phyloP scores from a whole-genome alignment of 2,113 vertebrate species.

The Crotophaga sulcirostris region DNA sequence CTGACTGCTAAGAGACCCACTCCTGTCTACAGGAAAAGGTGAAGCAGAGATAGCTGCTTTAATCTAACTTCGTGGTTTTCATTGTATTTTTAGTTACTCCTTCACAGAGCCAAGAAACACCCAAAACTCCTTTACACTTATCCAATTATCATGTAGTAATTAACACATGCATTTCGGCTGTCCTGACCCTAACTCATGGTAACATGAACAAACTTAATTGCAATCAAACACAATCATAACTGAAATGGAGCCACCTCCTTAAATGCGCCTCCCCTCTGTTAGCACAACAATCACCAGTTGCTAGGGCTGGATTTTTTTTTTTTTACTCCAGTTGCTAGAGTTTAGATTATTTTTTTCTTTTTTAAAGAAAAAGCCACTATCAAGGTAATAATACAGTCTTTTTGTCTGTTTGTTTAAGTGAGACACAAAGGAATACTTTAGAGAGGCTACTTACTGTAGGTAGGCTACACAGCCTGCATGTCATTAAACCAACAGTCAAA shows the following conservation, averaged over 20 bases:
- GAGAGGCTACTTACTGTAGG: neutral
- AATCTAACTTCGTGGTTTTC: neutral
- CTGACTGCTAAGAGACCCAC: fast-evolving
- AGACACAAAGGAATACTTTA: neutral
- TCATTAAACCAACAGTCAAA: neutral
- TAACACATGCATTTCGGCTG: neutral
- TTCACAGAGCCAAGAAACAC: neutral
- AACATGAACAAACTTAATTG: neutral
- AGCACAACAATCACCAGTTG: neutral
- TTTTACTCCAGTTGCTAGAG: neutral
- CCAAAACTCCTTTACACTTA: neutral
- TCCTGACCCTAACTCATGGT: neutral
- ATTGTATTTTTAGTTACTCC: neutral
- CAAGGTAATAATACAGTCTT: neutral
- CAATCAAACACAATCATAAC: neutral
- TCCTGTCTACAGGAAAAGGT: neutral
- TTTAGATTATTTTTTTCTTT: neutral
- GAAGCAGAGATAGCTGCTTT: neutral
- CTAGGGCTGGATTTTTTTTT: neutral
- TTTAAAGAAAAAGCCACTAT: neutral
- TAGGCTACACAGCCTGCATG: neutral
- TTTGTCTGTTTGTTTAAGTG: neutral
- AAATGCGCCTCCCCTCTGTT: neutral
- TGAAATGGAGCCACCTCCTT: neutral
- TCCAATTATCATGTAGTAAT: neutral